phyloP scores from a whole-genome alignment of 2,888 invertebrate species.

The Xestia ashworthii region DNA sequence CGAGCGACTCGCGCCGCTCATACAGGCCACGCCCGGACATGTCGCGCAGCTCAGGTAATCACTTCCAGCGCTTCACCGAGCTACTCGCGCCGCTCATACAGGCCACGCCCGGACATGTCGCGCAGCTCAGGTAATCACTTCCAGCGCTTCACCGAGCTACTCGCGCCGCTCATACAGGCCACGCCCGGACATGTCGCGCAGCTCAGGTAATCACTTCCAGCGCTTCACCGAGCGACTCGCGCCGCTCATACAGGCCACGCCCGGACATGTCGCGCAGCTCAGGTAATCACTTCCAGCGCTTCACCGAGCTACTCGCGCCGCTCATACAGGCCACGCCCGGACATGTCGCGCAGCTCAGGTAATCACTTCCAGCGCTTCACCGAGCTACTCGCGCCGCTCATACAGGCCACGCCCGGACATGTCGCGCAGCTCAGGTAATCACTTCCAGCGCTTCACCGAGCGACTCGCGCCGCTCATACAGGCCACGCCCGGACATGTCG shows the following conservation, averaged over 20 bases:
- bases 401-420: constrained; percentile 90
- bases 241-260: constrained; percentile 93
- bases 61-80: constrained; percentile 96
- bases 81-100: constrained; percentile 95
- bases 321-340: constrained; percentile 91
- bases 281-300: constrained; percentile 96
- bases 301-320: constrained; percentile 95
- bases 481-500: constrained; percentile 86
- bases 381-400: constrained; percentile 95
- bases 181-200: constrained; percentile 86
- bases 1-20: constrained; percentile 95
- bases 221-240: constrained; percentile 95
- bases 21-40: constrained; percentile 90
- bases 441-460: constrained; percentile 96
- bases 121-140: too few species aligned
- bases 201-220: too few species aligned
- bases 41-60: too few species aligned
- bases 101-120: constrained; percentile 86
- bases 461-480: constrained; percentile 95
- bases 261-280: constrained; percentile 85
- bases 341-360: constrained; percentile 87
- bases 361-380: constrained; percentile 96
- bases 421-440: too few species aligned
- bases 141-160: constrained; percentile 94
- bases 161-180: constrained; percentile 94